Conservation (phyloP, 2,113 vertebrate genomes). For the Ptyas mucosa region DNA sequence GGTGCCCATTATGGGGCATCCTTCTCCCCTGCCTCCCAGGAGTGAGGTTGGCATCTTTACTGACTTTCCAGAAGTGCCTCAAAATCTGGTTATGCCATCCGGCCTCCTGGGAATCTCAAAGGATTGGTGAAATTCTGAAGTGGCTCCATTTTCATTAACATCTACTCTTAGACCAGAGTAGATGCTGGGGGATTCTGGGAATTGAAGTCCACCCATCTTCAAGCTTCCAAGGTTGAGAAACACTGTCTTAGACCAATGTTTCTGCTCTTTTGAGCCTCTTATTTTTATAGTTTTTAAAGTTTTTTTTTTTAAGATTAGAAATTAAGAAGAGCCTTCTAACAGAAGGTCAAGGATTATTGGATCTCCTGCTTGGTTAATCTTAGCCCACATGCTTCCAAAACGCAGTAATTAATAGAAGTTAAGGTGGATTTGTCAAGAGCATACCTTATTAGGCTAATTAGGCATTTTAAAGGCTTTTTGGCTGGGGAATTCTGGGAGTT, state of each 20-base stretch:
- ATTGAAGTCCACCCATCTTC: too few relatives aligned
- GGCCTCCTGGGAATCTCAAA: not conserved
- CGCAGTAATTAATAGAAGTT: not conserved
- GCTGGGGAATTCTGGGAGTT: not conserved
- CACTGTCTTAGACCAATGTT: not conserved
- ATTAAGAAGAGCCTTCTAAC: not conserved
- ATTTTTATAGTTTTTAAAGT: not conserved
- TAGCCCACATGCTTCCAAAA: not conserved
- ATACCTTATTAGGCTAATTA: not conserved
- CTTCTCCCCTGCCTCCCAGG: not conserved
- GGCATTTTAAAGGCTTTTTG: not conserved
- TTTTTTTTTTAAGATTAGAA: not conserved
- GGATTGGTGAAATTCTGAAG: not conserved
- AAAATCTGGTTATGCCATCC: not conserved
- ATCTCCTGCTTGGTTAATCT: not conserved
- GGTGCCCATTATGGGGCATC: not conserved
- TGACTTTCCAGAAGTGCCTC: too few relatives aligned
- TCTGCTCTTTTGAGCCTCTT: not conserved
- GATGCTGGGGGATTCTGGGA: too few relatives aligned
- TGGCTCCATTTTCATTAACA: not conserved
- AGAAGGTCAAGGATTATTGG: not conserved
- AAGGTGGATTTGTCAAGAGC: not conserved
- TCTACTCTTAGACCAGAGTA: too few relatives aligned
- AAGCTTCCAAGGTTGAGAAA: too few relatives aligned
- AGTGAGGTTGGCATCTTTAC: not conserved